Evolutionary conservation across 1,140 invertebrate genomes (phyloP), one percentile per base, ranked within the genome.

Genomic region (Nixonia krombeini): DNA sequence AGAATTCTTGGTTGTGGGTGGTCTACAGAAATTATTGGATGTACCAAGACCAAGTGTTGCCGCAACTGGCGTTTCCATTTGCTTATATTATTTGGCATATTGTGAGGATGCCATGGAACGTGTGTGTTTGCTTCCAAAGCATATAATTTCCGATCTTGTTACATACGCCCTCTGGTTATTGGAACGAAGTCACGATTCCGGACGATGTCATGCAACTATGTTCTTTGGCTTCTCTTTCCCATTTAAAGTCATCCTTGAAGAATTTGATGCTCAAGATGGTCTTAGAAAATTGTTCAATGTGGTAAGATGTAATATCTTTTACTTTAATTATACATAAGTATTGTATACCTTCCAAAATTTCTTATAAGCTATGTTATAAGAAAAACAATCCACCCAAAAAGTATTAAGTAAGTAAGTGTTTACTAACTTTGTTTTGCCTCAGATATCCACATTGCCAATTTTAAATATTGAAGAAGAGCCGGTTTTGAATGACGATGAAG

Each of bases 31-130:
- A 64, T 86, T 98, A 21, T 83, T 98, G 2, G 91, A 95, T 76
- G 93, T 99, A 2, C 94, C 95, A 3, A 87, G 94, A 25, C 96
- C 96, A 1, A 97, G 95, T 28, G 91, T 99, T 18, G 95, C 96
- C 1, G 95, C 97, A 0, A 97, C 96, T 1, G 97, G 96, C 7
- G 96, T 98, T 6, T 96, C 96, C 0, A 94, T 98, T 51, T 97
- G 96, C 78, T 87, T 99, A 3, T 99, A 98, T 83, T 99, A 98
- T 84, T 86, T 99, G 33, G 95, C 96, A 0, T 99, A 98, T 84
- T 97, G 94, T 84, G 96, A 98, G 81, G 97, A 99, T 83, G 95
- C 96, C 0, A 97, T 99, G 94, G 96, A 99, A 83, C 89, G 94
- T 64, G 94, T 99, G 3, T 97, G 96, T 75, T 84, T 93, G 4